Percentiles rank a stretch among this genome's conserved stretches.
Conservation (phyloP, 1,140 invertebrate genomes). For the Panagrolaimus sp. region DNA sequence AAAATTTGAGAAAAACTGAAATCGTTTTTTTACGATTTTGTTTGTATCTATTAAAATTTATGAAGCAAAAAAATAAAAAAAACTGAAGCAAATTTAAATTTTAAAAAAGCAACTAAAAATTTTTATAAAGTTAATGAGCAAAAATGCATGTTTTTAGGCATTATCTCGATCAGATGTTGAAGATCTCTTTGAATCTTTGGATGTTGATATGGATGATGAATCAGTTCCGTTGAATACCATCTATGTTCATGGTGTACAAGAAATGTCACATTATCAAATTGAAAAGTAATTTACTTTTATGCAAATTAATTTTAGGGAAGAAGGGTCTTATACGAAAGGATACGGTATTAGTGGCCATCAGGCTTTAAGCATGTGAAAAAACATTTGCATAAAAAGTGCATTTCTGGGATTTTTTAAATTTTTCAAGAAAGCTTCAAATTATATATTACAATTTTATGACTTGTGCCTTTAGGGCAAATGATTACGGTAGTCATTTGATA, state of each 20-base stretch:
- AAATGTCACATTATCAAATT: background rate
- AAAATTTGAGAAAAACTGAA: too few relatives aligned
- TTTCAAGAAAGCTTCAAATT: too few relatives aligned
- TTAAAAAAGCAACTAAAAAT: too few relatives aligned
- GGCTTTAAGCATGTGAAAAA: background rate
- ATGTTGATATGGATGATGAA: background rate
- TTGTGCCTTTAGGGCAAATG: too few relatives aligned
- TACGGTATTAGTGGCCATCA: background rate
- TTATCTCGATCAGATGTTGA: background rate
- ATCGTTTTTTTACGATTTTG: too few relatives aligned
- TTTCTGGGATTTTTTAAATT: conserved; percentile 1
- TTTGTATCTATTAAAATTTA: too few relatives aligned
- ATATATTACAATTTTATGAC: too few relatives aligned
- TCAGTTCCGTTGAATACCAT: background rate
- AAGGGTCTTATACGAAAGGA: background rate
- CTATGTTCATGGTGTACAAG: background rate
- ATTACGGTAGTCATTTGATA: too few relatives aligned
- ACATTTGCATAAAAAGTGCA: background rate
- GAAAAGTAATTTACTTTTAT: background rate
- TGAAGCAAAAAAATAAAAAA: too few relatives aligned
- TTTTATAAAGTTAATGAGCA: too few relatives aligned
- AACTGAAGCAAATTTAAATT: too few relatives aligned
- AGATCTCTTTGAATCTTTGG: background rate
- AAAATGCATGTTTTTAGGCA: background rate
- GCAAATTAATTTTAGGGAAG: background rate